Percentiles rank a stretch among this genome's conserved stretches.
Evolutionary conservation across 2,888 invertebrate species (phyloP).

Genomic region (Metellina segmentata): DNA sequence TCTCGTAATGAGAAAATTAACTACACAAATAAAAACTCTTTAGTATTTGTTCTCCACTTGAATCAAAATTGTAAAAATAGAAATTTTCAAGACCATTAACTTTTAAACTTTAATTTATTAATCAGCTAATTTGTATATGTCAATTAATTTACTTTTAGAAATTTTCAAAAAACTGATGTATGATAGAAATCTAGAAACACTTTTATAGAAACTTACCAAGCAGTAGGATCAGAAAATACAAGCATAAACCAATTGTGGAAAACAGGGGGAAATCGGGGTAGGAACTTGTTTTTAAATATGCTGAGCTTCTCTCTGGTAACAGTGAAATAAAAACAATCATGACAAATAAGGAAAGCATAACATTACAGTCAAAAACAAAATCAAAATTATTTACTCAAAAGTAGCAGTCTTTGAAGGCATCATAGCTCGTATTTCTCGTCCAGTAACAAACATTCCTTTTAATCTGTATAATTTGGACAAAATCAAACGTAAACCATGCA

Average conservation of each 20-base stretch:
- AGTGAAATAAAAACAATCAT: not conserved
- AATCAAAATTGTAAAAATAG: no score
- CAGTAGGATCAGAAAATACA: slow-evolving; percentile 93
- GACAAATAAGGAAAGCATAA: not conserved
- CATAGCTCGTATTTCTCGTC: slow-evolving; percentile 85
- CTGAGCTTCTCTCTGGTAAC: slow-evolving; percentile 77
- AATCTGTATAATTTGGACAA: slow-evolving; percentile 87
- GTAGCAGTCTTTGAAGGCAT: slow-evolving; percentile 83
- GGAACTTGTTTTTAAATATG: slow-evolving; percentile 83
- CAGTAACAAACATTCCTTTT: slow-evolving; percentile 85
- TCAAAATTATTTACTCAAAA: slow-evolving; percentile 71
- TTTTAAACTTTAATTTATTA: not conserved
- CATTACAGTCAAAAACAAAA: not conserved
- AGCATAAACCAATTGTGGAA: slow-evolving; percentile 95
- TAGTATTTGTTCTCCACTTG: no score
- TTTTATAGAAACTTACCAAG: slow-evolving; percentile 84
- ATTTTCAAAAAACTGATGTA: not conserved
- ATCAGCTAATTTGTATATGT: not conserved
- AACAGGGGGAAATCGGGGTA: slow-evolving; percentile 90
- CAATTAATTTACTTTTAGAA: not conserved
- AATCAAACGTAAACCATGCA: slow-evolving; percentile 88
- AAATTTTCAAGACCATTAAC: no score
- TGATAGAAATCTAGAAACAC: not conserved
- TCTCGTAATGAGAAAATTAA: no score
- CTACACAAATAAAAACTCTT: no score